Conservation (phyloP, 2,113 vertebrate species). For the Salvator merianae region DNA sequence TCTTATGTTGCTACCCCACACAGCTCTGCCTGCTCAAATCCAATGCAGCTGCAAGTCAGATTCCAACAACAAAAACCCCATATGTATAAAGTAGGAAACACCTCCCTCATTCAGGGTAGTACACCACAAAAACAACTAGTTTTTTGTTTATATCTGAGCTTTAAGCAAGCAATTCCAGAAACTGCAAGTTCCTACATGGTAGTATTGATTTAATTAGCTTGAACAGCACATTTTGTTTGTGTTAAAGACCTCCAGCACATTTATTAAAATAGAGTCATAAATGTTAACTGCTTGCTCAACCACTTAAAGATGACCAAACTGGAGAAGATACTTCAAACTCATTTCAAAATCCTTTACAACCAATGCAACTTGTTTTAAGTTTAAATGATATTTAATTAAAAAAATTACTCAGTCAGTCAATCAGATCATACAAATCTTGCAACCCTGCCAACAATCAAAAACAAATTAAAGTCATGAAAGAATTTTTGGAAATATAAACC, state of each 20-base stretch:
- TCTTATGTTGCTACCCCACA: constrained; percentile 28
- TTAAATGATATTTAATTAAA: constrained; percentile 51
- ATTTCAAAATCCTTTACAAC: constrained; percentile 22
- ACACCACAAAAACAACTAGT: constrained; percentile 57
- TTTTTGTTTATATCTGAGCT: constrained; percentile 67
- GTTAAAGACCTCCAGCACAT: constrained; percentile 40
- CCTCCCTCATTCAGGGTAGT: constrained; percentile 26
- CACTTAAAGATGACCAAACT: constrained; percentile 29
- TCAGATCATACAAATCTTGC: constrained; percentile 47
- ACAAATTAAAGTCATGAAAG: constrained; percentile 53
- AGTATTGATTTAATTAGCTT: constrained; percentile 62
- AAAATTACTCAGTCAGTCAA: constrained; percentile 19
- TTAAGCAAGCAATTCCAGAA: constrained; percentile 69
- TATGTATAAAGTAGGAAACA: constrained; percentile 63
- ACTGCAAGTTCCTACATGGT: constrained; percentile 57
- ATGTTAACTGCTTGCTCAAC: constrained; percentile 36
- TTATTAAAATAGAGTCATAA: constrained; percentile 40
- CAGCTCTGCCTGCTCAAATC: constrained; percentile 43
- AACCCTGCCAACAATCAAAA: constrained; percentile 59
- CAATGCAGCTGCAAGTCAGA: constrained; percentile 58
- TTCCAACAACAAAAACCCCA: constrained; percentile 58
- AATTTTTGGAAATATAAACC: constrained; percentile 56
- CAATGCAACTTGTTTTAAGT: constrained; percentile 42
- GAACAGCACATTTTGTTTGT: constrained; percentile 43
- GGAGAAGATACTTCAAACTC: constrained; percentile 42